These are phyloP conservation scores for Ips nitidus DNA, from an alignment of 1,140 invertebrate species.

Conservation along the genomic window DNA sequence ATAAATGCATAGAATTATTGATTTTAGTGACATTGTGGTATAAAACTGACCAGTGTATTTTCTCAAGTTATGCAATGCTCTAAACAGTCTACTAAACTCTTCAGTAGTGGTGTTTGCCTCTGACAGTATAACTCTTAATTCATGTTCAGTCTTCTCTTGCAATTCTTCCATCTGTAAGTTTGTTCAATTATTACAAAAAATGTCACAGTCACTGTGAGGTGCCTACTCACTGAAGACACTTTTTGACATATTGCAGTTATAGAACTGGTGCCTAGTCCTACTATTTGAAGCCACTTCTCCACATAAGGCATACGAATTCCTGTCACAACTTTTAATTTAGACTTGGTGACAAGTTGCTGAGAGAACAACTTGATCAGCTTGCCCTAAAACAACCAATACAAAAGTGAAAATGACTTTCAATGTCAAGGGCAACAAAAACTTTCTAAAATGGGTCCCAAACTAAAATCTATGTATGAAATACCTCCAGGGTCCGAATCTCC, in stretches of 20 bases:
- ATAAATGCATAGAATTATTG: constrained; percentile 19
- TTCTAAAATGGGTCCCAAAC: not conserved
- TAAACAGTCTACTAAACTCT: constrained; percentile 75
- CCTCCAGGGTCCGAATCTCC: constrained; percentile 92
- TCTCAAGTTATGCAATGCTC: constrained; percentile 82
- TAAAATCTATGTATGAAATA: constrained; percentile 48
- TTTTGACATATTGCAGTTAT: constrained; percentile 58
- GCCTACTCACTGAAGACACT: constrained; percentile 57
- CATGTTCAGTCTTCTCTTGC: constrained; percentile 80
- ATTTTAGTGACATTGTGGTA: not conserved
- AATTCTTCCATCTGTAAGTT: constrained; percentile 66
- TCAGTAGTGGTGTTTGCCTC: constrained; percentile 70
- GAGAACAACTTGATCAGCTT: constrained; percentile 94
- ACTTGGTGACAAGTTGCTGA: constrained; percentile 83
- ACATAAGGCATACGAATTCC: constrained; percentile 74
- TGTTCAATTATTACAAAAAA: not conserved
- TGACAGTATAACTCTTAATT: constrained; percentile 72
- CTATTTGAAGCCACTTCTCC: constrained; percentile 88
- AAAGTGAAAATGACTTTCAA: constrained; percentile 8
- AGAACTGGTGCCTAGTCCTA: constrained; percentile 63
- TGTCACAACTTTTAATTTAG: constrained; percentile 64
- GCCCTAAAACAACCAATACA: constrained; percentile 63
- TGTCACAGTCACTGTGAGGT: not conserved
- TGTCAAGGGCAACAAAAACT: constrained; percentile 27
- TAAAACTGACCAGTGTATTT: constrained; percentile 70